Base-by-base conservation (phyloP, 92 coral and sea anemone species). In the Epizoanthus ramosus region DNA sequence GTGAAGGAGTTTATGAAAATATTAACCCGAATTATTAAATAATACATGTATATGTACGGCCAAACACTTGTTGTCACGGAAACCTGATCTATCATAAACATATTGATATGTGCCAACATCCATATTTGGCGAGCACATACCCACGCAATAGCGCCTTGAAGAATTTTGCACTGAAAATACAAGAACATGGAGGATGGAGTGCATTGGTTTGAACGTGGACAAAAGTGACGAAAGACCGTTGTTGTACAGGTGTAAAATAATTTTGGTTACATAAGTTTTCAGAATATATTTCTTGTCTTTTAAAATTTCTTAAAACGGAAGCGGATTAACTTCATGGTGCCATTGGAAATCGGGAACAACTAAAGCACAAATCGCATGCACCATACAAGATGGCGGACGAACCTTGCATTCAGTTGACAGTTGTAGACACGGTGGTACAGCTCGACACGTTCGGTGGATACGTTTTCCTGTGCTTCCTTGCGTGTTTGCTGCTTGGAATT, bases 381-480 rank as follows among this genome's bases (percentile, higher is more conserved):
- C 28, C 9, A 68, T 64, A 7, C 89, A 88, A 85, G 33, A 92
- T 92, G 89, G 97, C 90, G 93, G 88, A 85, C 73, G 86, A 90
- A 17, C 80, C 93, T 23, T 90, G 92, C 58, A 57, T 91, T 8
- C 87, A 85, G 57, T 90, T 95, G 37, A 91, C 93, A 21, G 98
- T 95, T 52, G 87, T 95, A 24, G 98, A 95, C 71, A 89, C 88
- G 45, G 84, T 92, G 0, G 89, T 89, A 18, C 83, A 86, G 88
- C 87, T 88, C 41, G 93, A 95, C 73, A 95, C 96, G 0, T 88
- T 93, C 33, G 98, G 98, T 47, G 98, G 98, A 75, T 95, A 89
- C 68, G 98, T 95, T 19, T 92, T 95, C 65, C 89, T 95, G 84
- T 91, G 94, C 8, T 95, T 95, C 71, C 77, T 95, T 33, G 84